Evolutionary conservation across 2,797 vertebrate genomes (phyloP).

Genomic region (Kryptopterus vitreolus): DNA sequence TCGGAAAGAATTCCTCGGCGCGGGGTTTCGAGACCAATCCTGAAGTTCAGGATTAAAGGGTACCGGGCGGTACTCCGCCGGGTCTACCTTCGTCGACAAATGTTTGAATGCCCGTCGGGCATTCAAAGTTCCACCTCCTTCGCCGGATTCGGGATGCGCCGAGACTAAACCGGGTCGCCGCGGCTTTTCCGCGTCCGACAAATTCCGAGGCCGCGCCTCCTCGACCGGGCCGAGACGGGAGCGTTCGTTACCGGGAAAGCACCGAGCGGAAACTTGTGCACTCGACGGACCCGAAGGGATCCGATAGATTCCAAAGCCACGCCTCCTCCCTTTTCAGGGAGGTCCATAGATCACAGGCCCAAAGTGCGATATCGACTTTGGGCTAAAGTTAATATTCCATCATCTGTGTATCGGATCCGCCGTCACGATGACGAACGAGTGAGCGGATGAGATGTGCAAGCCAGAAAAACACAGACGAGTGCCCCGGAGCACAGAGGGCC

Average conservation of each 20-base stretch:
- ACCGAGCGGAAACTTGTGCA: neutral
- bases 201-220: neutral
- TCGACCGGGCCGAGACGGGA: neutral
- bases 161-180: too few relatives aligned
- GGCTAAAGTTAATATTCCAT: slow-evolving; percentile 53
- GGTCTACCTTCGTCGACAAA: too few relatives aligned
- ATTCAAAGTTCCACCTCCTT: too few relatives aligned
- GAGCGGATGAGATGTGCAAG: slow-evolving; percentile 26
- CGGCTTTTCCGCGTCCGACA: neutral
- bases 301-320: neutral
- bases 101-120: too few relatives aligned
- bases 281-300: neutral
- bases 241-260: neutral
- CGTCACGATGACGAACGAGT: slow-evolving; percentile 44
- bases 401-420: slow-evolving; percentile 45
- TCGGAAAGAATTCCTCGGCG: too few relatives aligned
- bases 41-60: too few relatives aligned
- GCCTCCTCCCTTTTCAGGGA: neutral
- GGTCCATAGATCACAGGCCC: slow-evolving; percentile 13
- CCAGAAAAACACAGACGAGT: neutral
- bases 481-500: neutral
- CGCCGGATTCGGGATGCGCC: too few relatives aligned
- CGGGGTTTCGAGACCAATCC: too few relatives aligned
- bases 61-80: too few relatives aligned
- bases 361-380: slow-evolving; percentile 40